phyloP scores from a whole-genome alignment of 2,888 invertebrate genomes.

The Sphinx pinastri region DNA sequence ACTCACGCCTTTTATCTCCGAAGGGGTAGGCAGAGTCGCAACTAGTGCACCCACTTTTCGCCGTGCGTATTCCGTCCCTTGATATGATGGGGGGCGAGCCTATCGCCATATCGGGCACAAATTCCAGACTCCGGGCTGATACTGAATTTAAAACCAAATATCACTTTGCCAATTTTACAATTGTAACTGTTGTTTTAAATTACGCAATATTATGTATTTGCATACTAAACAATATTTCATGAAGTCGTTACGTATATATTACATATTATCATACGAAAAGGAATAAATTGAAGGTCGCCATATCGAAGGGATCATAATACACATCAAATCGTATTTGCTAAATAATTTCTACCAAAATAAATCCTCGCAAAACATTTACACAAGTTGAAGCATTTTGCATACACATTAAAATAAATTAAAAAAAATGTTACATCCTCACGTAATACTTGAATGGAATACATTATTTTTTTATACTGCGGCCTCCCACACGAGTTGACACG shows the following conservation, averaged over 20 bases:
- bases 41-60: no score
- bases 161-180: no score
- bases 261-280: neutral
- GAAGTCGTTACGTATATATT: neutral
- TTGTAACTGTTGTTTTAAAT: no score
- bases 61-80: no score
- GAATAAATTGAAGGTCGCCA: neutral
- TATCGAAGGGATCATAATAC: neutral
- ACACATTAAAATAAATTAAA: slow-evolving; percentile 12
- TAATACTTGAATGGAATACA: slow-evolving; percentile 8
- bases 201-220: no score
- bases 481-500: neutral
- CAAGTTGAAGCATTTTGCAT: neutral
- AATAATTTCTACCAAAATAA: neutral
- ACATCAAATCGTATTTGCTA: neutral
- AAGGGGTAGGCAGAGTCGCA: no score
- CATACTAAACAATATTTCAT: neutral
- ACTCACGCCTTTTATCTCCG: no score
- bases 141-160: no score
- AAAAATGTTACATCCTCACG: slow-evolving; percentile 14
- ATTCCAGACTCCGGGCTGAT: no score
- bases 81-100: no score
- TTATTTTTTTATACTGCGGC: slow-evolving; percentile 1
- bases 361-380: neutral
- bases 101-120: no score